phyloP scores from a whole-genome alignment of 1,140 invertebrate species.

The Drosophila asahinai region DNA sequence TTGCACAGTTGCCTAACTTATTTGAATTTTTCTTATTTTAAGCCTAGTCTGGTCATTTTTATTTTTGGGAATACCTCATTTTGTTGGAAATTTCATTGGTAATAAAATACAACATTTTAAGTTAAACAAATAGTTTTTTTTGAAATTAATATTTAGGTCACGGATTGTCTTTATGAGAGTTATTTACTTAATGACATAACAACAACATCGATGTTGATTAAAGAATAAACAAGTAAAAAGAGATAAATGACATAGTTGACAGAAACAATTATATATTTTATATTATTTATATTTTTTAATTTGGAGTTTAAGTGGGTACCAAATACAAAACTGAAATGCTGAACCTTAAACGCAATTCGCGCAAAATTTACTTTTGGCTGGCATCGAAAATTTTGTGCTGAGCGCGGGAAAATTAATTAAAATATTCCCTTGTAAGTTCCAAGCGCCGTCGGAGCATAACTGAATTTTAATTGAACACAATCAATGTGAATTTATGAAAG shows the following conservation, averaged over 20 bases:
- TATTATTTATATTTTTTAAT: conserved; percentile 16
- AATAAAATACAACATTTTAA: too few species aligned
- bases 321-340: conserved; percentile 51
- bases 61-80: too few species aligned
- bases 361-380: conserved; percentile 42
- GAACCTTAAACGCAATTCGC: conserved; percentile 31
- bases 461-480: conserved; percentile 85
- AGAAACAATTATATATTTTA: conserved; percentile 2
- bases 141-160: too few species aligned
- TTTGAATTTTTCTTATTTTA: too few species aligned
- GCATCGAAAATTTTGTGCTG: conserved; percentile 77
- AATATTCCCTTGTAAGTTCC: conserved; percentile 79
- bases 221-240: too few species aligned
- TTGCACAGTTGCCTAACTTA: too few species aligned
- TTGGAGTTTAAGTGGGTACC: conserved; percentile 45
- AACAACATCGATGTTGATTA: too few species aligned
- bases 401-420: conserved; percentile 84
- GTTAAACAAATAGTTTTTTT: too few species aligned
- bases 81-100: too few species aligned
- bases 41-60: too few species aligned
- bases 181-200: too few species aligned
- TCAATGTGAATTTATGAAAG: conserved; percentile 81
- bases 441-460: conserved; percentile 79
- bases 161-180: too few species aligned
- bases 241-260: conserved; percentile 18